Evolutionary conservation across 2,113 vertebrate species (phyloP), one percentile per base, ranked within the genome.

Genomic region (Cricetomys ansorgei): DNA sequence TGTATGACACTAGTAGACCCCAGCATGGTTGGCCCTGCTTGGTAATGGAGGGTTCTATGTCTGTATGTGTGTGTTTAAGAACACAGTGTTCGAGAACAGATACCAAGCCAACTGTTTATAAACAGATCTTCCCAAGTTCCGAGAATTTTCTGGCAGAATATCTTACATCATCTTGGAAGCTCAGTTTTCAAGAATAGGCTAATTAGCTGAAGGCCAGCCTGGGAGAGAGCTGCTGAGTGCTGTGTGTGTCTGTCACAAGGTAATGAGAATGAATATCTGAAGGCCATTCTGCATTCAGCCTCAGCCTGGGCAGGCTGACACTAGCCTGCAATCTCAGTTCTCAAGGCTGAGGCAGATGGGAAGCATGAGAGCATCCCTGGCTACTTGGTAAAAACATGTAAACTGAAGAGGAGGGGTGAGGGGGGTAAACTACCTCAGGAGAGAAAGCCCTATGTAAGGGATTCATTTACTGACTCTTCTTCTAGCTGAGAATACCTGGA

Each of bases 111-210:
- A 79, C 62, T n/a, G 48, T 90, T 79, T 95, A 81, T 94, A 91
- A 95, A 95, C 62, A 90, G 37, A 88, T 73, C 40, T 89, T 43
- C n/a, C 48, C 50, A 95, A 76, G 37, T 69, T 94, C 48, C 75
- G 89, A 76, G 45, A 96, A 59, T 90, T 90, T 94, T 95, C 73
- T 88, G 21, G 48, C 45, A 89, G 94, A 96, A 64, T 72, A 86
- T 75, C 64, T 76, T 48, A 57, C n/a, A 79, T 89, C 70, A 88
- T 76, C 43, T 88, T 53, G 77, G 87, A 95, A 89, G 96, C 27
- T 45, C 50, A 57, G 23, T 88, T 64, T 50, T 84, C 29, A 40
- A 72, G 64, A 86, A 72, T 12, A 73, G 62, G 17, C 59, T 87
- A 91, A 89, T 89, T 79, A 65, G 64, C 43, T 50, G n/a, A 89